A percentile compares a stretch with the other conserved stretches of the same genome.
phyloP scores from a whole-genome alignment of 2,888 invertebrate genomes.

The Epinotia nisella region DNA sequence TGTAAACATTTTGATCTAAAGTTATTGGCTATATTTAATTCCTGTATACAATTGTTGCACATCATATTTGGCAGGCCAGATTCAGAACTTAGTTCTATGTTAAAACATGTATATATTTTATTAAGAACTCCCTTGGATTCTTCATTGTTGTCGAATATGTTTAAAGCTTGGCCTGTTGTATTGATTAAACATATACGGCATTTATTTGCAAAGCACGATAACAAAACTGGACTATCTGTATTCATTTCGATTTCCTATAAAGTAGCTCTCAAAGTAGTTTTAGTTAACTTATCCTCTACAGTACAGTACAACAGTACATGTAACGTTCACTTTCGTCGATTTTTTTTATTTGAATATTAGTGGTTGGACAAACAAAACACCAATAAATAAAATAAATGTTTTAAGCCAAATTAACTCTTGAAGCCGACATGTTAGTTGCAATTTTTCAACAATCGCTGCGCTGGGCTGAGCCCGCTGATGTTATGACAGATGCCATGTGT shows the following conservation, averaged over 20 bases:
- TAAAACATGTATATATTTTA: slow-evolving; percentile 68
- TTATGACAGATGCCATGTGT: slow-evolving; percentile 2
- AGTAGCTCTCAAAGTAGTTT: too few relatives aligned
- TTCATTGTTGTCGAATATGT: slow-evolving; percentile 56
- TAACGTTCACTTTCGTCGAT: too few relatives aligned
- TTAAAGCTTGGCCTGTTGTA: slow-evolving; percentile 45
- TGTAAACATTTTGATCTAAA: slow-evolving; percentile 69
- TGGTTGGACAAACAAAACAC: background rate
- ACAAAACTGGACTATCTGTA: background rate
- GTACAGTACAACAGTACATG: too few relatives aligned
- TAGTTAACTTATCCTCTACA: too few relatives aligned
- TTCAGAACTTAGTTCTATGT: slow-evolving; percentile 59
- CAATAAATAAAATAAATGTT: background rate
- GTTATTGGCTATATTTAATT: slow-evolving; percentile 62
- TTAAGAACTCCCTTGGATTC: slow-evolving; percentile 59
- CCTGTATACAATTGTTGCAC: slow-evolving; percentile 64
- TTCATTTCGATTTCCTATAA: background rate
- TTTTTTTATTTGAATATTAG: too few relatives aligned
- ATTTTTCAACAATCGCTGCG: background rate
- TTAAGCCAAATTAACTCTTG: background rate
- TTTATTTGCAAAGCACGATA: slow-evolving; percentile 35
- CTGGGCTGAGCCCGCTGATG: too few relatives aligned
- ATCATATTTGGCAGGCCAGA: slow-evolving; percentile 62
- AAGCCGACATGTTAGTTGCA: background rate
- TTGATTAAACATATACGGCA: slow-evolving; percentile 69